phyloP scores from a whole-genome alignment of 92 coral and sea anemone species.

The Montipora capitata region DNA sequence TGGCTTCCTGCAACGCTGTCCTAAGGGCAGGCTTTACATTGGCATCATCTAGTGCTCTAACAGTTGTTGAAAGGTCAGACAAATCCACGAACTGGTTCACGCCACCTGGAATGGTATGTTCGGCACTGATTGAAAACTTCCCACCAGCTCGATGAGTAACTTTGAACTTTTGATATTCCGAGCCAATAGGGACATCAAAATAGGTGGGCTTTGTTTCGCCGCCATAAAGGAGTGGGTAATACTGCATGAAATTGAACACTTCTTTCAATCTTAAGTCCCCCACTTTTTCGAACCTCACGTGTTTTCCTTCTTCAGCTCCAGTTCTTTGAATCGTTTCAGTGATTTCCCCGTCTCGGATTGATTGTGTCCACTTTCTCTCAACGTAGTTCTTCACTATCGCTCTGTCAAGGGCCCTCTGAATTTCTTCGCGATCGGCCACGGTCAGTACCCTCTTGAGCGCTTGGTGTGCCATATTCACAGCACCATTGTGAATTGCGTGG shows the following conservation, averaged over 20 bases:
- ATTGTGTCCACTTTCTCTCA: too few species aligned
- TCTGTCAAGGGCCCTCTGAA: not conserved
- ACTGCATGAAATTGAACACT: constrained; percentile 46
- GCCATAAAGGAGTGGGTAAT: constrained; percentile 40
- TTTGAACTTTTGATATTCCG: constrained; percentile 29
- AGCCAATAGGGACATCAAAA: constrained; percentile 46
- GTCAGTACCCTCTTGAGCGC: not conserved
- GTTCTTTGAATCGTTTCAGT: not conserved
- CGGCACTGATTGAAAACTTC: constrained; percentile 16
- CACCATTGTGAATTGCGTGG: too few species aligned
- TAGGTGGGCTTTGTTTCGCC: constrained; percentile 39
- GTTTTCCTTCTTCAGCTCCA: constrained; percentile 6
- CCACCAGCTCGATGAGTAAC: constrained; percentile 22
- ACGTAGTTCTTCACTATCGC: not conserved
- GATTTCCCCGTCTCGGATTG: too few species aligned
- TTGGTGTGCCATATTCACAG: not conserved
- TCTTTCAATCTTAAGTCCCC: constrained; percentile 30
- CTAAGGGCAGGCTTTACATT: not conserved
- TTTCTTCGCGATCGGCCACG: not conserved
- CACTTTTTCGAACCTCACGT: constrained; percentile 25
- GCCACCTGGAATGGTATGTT: not conserved
- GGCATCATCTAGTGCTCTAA: constrained; percentile 1
- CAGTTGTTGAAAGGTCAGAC: not conserved
- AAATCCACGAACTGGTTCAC: not conserved
- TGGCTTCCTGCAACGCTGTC: not conserved